Base-by-base conservation (phyloP, 2,797 vertebrate species). In the Acipenser oxyrinchus region DNA sequence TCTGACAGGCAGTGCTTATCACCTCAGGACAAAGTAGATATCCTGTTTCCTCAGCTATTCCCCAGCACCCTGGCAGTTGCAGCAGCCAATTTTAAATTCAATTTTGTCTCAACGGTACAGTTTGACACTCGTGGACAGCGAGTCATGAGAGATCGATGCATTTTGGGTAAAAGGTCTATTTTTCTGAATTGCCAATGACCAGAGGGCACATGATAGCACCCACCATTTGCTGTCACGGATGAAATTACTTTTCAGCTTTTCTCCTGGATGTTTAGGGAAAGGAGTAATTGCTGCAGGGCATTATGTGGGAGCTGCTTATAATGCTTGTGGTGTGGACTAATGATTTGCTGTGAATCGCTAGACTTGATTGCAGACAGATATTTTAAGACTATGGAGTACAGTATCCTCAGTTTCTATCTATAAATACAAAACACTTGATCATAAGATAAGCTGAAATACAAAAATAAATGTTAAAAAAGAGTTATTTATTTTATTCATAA, bases 1-100 rank as follows among this genome's bases (percentile, higher is more conserved):
- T 49, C 60, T 50, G 60, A 50, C 72, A 61, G 48, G 51, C 62
- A 69, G 68, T 70, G 51, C 8, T 12, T 0, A 48, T 18, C 7
- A 23, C 60, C 60, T 37, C 12, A 18, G 37, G 37, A 62, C 37
- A 62, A 62, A 62, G 48, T 8, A 62, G 7, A 11, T 3, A 8
- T 62, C 60, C 6, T 62, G 15, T 18, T 10, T 4, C 10, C 37
- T 9, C 37, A 10, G 13, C 9, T 10, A 10, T 18, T 37, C 60
- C 9, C 7, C 23, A 37, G 23, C 7, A 18, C 60, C 8, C 37
- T 37, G 37, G n/a, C 10, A 18, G 18, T 37, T n/a, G 60, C 60
- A 62, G 60, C 60, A 62, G 60, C 60, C 60, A 23, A 62, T 62
- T 62, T 62, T 10, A 1, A 48, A 62, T 62, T 62, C 6, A 37